Percentiles rank a stretch among this genome's conserved stretches.
Evolutionary conservation across 2,797 vertebrate genomes (phyloP).

Genomic region (Acrossocheilus fasciatus): DNA sequence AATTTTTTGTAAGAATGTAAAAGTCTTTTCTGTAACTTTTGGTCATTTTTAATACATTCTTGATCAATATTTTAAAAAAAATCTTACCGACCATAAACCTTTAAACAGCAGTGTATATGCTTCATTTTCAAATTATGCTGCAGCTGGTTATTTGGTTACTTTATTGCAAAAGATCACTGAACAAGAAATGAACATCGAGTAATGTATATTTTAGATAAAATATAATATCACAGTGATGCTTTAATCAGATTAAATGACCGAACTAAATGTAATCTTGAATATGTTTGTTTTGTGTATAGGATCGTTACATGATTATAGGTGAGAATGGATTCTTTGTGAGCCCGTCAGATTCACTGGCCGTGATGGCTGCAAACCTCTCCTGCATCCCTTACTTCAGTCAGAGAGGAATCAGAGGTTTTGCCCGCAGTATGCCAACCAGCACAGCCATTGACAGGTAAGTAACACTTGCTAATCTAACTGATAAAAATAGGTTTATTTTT

Average conservation of each 20-base stretch:
- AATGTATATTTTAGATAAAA: too few relatives aligned
- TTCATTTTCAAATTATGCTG: not conserved
- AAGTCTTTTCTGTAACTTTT: not conserved
- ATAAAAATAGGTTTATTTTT: not conserved
- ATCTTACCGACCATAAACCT: not conserved
- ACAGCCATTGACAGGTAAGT: slow-evolving; percentile 93
- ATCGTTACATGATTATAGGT: slow-evolving; percentile 98
- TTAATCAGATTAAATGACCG: not conserved
- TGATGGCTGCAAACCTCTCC: slow-evolving; percentile 95
- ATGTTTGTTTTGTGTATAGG: slow-evolving; percentile 74
- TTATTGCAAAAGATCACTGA: too few relatives aligned
- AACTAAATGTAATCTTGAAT: not conserved
- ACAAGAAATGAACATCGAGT: too few relatives aligned
- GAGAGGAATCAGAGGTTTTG: slow-evolving; percentile 91
- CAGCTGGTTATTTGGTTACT: not conserved
- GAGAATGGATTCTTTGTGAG: slow-evolving; percentile 97
- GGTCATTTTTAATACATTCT: not conserved
- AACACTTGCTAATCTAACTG: not conserved
- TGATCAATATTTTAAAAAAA: not conserved
- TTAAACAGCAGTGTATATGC: not conserved
- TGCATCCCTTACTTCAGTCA: slow-evolving; percentile 95
- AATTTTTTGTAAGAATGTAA: not conserved
- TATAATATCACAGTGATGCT: too few relatives aligned
- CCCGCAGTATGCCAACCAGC: slow-evolving; percentile 96
- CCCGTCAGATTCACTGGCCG: slow-evolving; percentile 93